phyloP scores from a whole-genome alignment of 2,888 invertebrate species.

The Cheilosia vulpina region DNA sequence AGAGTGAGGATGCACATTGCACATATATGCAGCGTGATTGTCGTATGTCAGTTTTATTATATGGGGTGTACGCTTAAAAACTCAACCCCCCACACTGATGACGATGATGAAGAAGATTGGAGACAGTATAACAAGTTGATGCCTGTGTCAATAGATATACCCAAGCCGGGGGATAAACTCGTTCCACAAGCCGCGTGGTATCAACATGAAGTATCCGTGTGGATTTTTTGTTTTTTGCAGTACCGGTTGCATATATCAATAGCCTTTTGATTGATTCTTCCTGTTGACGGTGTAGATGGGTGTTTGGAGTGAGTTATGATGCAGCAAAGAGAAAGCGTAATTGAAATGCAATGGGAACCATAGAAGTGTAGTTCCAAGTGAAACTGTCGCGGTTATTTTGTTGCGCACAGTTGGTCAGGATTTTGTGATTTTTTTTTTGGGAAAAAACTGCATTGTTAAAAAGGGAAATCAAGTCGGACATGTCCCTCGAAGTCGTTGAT shows the following conservation, averaged over 20 bases:
- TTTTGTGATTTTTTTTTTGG: no score
- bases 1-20: neutral
- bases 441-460: no score
- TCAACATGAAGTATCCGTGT: slow-evolving; percentile 17
- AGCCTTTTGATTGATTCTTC: slow-evolving; percentile 32
- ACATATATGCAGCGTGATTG: slow-evolving; percentile 1
- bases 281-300: slow-evolving; percentile 8
- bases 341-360: slow-evolving; percentile 9
- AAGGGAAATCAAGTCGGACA: no score
- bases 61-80: slow-evolving; percentile 16
- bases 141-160: slow-evolving; percentile 22
- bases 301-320: slow-evolving; percentile 16
- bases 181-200: slow-evolving; percentile 14
- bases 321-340: slow-evolving; percentile 1
- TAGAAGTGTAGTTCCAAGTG: neutral
- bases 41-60: slow-evolving; percentile 30
- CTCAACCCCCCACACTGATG: slow-evolving; percentile 8
- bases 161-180: slow-evolving; percentile 33
- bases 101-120: slow-evolving; percentile 37
- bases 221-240: neutral
- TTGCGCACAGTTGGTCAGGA: no score
- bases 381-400: no score
- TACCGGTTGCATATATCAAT: slow-evolving; percentile 37
- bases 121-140: slow-evolving; percentile 34
- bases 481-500: no score